Evolutionary conservation across 2,797 vertebrate species (phyloP).

Genomic region (Chaunax sp.): DNA sequence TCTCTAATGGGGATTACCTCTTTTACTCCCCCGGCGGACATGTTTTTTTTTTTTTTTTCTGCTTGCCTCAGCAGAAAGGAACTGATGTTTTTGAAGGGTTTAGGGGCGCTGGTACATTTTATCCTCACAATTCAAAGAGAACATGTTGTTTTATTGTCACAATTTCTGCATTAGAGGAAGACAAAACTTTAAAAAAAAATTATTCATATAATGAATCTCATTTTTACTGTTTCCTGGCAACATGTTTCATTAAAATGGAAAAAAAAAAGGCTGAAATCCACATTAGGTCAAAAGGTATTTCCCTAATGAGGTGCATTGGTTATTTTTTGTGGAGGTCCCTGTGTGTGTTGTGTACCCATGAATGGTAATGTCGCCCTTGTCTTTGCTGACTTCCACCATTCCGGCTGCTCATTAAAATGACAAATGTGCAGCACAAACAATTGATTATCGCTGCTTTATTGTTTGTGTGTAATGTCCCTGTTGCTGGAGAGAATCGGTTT

Average conservation of each 20-base stretch:
- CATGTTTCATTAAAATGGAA: constrained; percentile 43
- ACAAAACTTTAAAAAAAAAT: background rate
- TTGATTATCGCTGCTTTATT: constrained; percentile 49
- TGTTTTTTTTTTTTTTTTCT: constrained; percentile 26
- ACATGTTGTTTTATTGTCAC: background rate
- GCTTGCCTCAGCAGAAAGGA: constrained; percentile 65
- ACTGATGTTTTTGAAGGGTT: too few species aligned
- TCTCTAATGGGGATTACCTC: constrained; percentile 60
- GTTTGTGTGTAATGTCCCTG: constrained; percentile 29
- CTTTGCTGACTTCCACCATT: constrained; percentile 45
- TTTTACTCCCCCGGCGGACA: constrained; percentile 13
- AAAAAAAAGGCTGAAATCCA: constrained; percentile 32
- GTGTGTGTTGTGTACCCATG: background rate
- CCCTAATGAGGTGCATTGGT: constrained; percentile 52
- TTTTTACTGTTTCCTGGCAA: constrained; percentile 40
- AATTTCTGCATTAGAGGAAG: constrained; percentile 1
- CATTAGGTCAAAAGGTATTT: constrained; percentile 50
- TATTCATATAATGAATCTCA: background rate
- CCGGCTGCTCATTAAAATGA: constrained; percentile 67
- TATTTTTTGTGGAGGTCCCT: constrained; percentile 16
- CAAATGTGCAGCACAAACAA: constrained; percentile 54
- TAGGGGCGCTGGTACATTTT: too few species aligned
- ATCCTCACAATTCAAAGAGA: background rate
- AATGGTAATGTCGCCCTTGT: constrained; percentile 9
- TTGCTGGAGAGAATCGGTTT: constrained; percentile 33